These are phyloP conservation scores for Mellivora capensis DNA, from an alignment of 2,113 vertebrate species.

Conservation along the genomic window DNA sequence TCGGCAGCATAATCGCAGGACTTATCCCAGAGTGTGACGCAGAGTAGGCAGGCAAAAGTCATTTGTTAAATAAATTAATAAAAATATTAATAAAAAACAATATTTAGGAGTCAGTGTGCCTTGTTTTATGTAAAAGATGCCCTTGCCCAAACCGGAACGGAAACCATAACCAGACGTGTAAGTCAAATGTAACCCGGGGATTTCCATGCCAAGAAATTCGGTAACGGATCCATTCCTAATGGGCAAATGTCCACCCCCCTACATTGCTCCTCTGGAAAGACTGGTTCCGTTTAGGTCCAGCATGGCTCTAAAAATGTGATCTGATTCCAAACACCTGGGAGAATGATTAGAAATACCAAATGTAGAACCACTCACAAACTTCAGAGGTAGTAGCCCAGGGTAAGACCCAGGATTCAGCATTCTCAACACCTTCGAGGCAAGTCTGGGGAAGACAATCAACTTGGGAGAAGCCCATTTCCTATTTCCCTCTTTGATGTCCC, in stretches of 20 bases:
- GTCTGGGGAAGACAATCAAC: not conserved
- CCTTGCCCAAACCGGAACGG: not conserved
- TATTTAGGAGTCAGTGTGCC: not conserved
- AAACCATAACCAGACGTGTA: not conserved
- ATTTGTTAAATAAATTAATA: not conserved
- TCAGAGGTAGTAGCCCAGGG: not conserved
- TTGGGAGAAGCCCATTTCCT: not conserved
- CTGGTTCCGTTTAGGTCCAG: not conserved
- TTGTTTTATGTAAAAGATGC: not conserved
- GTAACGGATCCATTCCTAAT: not conserved
- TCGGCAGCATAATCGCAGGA: fast-evolving
- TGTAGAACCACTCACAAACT: not conserved
- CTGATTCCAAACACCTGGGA: not conserved
- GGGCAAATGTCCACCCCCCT: not conserved
- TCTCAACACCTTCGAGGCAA: not conserved
- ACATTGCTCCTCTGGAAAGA: not conserved
- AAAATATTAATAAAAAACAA: not conserved
- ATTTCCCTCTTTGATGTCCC: not conserved
- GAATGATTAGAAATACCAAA: not conserved
- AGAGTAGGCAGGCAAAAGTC: not conserved
- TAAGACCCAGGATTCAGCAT: not conserved
- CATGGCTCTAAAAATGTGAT: not conserved
- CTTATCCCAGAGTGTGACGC: not conserved
- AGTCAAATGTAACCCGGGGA: not conserved
- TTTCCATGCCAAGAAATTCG: not conserved